Evolutionary conservation across 2,888 invertebrate species (phyloP), one percentile per base, ranked within the genome.

Genomic region (Aphodius sticticus): DNA sequence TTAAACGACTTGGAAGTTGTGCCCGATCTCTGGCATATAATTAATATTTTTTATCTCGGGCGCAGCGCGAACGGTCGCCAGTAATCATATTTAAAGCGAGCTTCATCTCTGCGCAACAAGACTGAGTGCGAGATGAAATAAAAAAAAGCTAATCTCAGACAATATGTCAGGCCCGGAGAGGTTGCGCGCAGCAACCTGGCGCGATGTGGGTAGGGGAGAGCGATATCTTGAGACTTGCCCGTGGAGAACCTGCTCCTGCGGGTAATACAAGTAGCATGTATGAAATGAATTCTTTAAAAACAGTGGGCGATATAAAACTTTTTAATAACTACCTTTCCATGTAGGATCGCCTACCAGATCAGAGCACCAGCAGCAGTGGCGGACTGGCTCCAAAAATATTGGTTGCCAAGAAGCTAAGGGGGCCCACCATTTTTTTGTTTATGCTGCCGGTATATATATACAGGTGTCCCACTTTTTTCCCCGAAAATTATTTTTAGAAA

Each of bases 241-340:
- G 82, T 82, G 84, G 84, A 85, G 83, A 88, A 88, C 87, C 87
- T 87, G 88, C 87, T 87, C 86, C 87, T 85, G 37, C 86, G 87
- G 84, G 88, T 88, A 88, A 88, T 83, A 87, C 88, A 86, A 87
- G 88, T 88, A 88, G 88, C 88, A 85, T 84, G 86, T 86, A 86
- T 85, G 86, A 87, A 87, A 88, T 88, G 87, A 86, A 87, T 87
- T 88, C 87, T 87, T 86, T 86, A 87, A 88, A 87, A 87, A 87
- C 87, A 87, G 88, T 87, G 87, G 88, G 88, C 88, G 87, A 82
- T 87, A 86, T 86, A 85, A 86, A 87, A 86, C 84, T 85, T 86
- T 87, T 87, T 87, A 87, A 87, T 87, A 87, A 87, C 86, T 84
- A 86, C 86, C 87, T 87, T 86, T 84, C 84, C 84, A 84, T 86